Base-by-base conservation (phyloP, 2,888 invertebrate species). In the Tetanocera ferruginea region DNA sequence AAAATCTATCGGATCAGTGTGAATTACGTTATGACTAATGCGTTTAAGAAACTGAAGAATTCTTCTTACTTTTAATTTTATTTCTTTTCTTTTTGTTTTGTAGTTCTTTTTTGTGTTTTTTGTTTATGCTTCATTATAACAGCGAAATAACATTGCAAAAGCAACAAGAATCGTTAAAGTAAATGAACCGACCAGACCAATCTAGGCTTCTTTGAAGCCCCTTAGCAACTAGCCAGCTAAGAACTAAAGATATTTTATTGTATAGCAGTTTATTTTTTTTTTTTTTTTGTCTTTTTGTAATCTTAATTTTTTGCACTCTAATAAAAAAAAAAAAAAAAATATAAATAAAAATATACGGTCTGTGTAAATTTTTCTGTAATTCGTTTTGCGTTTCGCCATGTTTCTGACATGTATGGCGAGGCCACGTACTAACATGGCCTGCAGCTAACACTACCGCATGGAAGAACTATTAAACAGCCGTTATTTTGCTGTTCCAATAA, bases 1-100 rank as follows among this genome's bases (percentile, higher is more conserved):
- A n/a, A 60, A 62, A 62, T 73, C 49, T 17, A 73, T 25, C 52
- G 73, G 73, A 73, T 73, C 70, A 75, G 60, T 75, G 37, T 71
- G 34, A 76, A 79, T 77, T 71, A 69, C 79, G 70, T 75, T 74
- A 79, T 77, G 79, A 79, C 73, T 76, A 76, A 79, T 79, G 76
- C 74, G 67, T 79, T 79, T 76, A 74, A 79, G 69, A 76, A 78
- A 76, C 78, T 76, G 60, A 14, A 75, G 51, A 52, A 52, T 74
- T 51, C 31, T 67, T 67, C 43, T 43, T 67, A 37, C 23, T 37
- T 8, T 37, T 34, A 17, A 2, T 67, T 67, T 43, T 67, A 1
- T 23, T 67, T 23, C 19, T 25, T 19, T 23, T n/a, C 8, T 19
- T 55, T 34, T 17, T 34, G 34, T 34, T 31, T 34, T n/a, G n/a